These are phyloP conservation scores for Cerceris ruficornis DNA, from an alignment of 2,888 invertebrate species.

Conservation along the genomic window DNA sequence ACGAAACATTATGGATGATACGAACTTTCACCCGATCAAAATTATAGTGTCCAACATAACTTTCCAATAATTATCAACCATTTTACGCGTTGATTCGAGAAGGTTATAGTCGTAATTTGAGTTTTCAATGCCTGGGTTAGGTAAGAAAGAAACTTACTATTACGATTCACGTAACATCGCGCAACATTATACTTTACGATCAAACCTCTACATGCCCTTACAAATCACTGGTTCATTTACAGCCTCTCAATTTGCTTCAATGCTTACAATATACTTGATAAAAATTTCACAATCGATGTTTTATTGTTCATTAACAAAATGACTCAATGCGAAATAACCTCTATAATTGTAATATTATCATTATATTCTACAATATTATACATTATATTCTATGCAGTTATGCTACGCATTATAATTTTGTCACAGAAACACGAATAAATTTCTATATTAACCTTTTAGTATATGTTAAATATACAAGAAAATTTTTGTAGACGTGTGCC, in stretches of 20 bases:
- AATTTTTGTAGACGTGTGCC: neutral
- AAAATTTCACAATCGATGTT: neutral
- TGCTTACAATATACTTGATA: neutral
- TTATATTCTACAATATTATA: no score
- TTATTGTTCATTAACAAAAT: neutral
- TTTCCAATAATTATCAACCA: constrained; percentile 61
- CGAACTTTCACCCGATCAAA: constrained; percentile 63
- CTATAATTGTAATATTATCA: neutral
- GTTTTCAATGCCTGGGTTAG: neutral
- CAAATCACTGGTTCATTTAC: constrained; percentile 2
- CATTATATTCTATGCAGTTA: neutral
- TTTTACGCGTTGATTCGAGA: constrained; percentile 30
- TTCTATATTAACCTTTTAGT: neutral
- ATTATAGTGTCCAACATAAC: constrained; percentile 57
- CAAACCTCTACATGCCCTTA: constrained; percentile 1
- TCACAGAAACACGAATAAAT: neutral
- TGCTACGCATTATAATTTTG: neutral
- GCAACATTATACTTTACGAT: neutral
- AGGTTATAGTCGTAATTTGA: constrained; percentile 41
- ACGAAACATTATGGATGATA: constrained; percentile 28
- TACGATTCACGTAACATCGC: neutral
- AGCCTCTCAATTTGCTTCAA: neutral
- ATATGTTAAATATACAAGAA: neutral
- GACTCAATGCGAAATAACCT: neutral
- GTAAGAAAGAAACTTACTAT: constrained; percentile 1